Conservation (phyloP, 1,140 invertebrate genomes). For the Watersipora subatra region DNA sequence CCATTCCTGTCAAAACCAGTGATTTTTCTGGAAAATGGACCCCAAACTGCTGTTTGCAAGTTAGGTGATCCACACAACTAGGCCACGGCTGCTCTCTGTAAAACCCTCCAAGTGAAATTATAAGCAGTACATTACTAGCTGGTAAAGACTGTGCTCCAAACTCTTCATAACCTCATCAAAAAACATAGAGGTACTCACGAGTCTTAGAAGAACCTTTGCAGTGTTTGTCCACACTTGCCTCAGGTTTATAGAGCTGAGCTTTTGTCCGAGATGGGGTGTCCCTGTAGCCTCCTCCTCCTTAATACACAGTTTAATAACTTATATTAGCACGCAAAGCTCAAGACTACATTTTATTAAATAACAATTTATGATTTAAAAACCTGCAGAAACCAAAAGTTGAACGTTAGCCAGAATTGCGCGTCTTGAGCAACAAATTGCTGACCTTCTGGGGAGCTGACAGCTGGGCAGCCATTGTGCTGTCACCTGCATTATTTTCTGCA, state of each 20-base stretch:
- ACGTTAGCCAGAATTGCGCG: no score
- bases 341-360: no score
- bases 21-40: no score
- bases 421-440: no score
- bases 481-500: neutral
- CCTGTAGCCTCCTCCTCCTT: neutral
- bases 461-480: neutral
- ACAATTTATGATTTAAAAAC: no score
- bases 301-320: no score
- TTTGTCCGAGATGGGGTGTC: constrained; percentile 23
- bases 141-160: neutral
- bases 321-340: no score
- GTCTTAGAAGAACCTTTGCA: constrained; percentile 28
- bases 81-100: no score
- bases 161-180: neutral
- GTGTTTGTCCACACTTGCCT: constrained; percentile 31
- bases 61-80: no score
- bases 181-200: constrained; percentile 14
- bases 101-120: neutral
- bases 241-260: constrained; percentile 21
- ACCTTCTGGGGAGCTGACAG: neutral
- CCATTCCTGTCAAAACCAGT: no score
- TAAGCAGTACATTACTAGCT: neutral
- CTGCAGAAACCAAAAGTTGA: no score
- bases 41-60: no score